Evolutionary conservation across 2,797 vertebrate species (phyloP).

Genomic region (Anomalospiza imberbis): DNA sequence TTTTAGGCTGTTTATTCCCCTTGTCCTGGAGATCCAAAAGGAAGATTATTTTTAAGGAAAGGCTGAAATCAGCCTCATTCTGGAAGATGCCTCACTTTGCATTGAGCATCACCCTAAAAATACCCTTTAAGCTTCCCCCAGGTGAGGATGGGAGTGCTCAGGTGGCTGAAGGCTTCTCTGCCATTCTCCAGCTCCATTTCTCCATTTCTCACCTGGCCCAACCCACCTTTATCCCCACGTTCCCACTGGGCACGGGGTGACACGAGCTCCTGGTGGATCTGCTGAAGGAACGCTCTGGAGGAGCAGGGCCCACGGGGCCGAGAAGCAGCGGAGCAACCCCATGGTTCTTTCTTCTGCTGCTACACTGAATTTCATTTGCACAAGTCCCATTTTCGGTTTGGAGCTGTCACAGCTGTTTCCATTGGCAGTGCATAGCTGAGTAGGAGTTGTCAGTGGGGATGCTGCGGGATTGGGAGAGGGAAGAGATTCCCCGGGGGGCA

Average conservation of each 20-base stretch:
- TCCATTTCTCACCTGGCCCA: not conserved
- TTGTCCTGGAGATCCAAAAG: conserved; percentile 66
- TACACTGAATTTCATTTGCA: conserved; percentile 62
- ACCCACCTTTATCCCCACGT: not conserved
- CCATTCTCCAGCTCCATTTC: not conserved
- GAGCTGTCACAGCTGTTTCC: conserved; percentile 65
- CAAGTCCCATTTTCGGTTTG: conserved; percentile 55
- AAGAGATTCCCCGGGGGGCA: conserved; percentile 62
- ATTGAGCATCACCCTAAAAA: not conserved
- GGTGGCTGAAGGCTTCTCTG: not conserved
- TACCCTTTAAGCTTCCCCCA: not conserved
- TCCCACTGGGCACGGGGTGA: accelerated
- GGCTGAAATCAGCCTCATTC: not conserved
- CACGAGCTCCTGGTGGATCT: not conserved
- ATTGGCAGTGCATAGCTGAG: conserved; percentile 62
- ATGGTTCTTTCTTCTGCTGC: conserved; percentile 7
- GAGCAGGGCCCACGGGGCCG: not conserved
- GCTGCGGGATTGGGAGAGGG: conserved; percentile 47
- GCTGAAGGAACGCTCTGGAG: not conserved
- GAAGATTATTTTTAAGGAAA: conserved; percentile 32
- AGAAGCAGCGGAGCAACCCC: conserved; percentile 1
- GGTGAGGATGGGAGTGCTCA: not conserved
- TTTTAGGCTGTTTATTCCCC: conserved; percentile 66
- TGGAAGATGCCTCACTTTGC: not conserved
- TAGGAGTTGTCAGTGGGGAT: conserved; percentile 61